phyloP scores from a whole-genome alignment of 2,113 vertebrate genomes.

The Neopipo cinnamomea region DNA sequence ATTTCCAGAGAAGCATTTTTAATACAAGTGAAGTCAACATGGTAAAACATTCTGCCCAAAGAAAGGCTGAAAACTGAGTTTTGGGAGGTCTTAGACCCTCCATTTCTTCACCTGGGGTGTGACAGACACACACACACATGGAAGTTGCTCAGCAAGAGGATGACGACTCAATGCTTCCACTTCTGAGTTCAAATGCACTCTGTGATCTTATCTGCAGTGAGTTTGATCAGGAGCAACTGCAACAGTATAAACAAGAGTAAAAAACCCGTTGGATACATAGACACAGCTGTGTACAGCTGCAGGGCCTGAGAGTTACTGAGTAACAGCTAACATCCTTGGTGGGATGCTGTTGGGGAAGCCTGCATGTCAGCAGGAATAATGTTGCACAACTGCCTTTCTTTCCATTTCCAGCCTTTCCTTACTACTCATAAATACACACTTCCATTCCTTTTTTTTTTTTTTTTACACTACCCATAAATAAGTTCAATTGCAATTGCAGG shows the following conservation, averaged over 20 bases:
- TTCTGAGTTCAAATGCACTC: neutral
- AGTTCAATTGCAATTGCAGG: neutral
- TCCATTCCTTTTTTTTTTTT: neutral
- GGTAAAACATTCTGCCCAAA: neutral
- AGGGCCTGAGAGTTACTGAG: neutral
- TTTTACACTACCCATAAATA: neutral
- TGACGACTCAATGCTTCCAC: neutral
- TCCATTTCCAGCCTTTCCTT: neutral
- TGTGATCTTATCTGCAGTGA: conserved; percentile 21
- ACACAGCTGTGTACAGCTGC: neutral
- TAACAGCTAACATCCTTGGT: neutral
- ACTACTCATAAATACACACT: neutral
- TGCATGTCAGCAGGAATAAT: neutral
- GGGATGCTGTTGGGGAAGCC: neutral
- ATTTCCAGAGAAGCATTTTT: conserved; percentile 13
- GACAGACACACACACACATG: neutral
- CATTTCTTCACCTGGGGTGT: neutral
- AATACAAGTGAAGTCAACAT: neutral
- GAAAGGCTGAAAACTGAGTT: neutral
- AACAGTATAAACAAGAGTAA: neutral
- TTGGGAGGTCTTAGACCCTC: neutral
- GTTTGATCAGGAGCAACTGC: conserved; percentile 8
- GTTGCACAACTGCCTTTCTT: neutral
- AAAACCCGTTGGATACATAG: neutral
- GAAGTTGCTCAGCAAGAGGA: neutral